These are phyloP conservation scores for Trichacis sp. DNA, from an alignment of 2,888 invertebrate genomes.

Conservation along the genomic window DNA sequence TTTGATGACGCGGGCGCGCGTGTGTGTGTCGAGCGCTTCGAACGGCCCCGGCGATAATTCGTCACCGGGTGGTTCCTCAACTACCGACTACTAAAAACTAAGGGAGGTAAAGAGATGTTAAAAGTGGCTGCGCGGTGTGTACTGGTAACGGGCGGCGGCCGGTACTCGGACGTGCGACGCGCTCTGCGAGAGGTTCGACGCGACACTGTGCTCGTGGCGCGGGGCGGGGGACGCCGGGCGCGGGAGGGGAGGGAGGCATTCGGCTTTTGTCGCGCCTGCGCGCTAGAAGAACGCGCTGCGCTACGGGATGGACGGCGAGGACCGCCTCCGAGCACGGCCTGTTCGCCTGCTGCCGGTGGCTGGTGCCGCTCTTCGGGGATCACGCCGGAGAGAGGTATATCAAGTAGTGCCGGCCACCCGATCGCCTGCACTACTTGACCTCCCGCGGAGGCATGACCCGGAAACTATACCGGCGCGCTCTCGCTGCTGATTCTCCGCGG, in stretches of 20 bases:
- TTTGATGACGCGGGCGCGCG: too few relatives aligned
- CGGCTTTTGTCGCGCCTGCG: conserved; percentile 39
- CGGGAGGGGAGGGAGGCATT: conserved; percentile 40
- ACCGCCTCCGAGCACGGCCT: conserved; percentile 44
- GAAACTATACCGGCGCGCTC: not conserved
- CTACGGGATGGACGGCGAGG: conserved; percentile 73
- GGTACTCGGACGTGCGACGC: conserved; percentile 68
- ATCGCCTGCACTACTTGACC: conserved; percentile 30
- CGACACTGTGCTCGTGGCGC: conserved; percentile 66
- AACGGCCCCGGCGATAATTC: not conserved
- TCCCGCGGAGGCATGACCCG: conserved; percentile 15
- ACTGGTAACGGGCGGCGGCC: conserved; percentile 68
- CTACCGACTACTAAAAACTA: conserved; percentile 68
- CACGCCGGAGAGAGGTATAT: not conserved
- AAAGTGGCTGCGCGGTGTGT: conserved; percentile 64
- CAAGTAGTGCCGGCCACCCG: conserved; percentile 22
- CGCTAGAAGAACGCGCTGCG: conserved; percentile 70
- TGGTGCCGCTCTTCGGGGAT: conserved; percentile 60
- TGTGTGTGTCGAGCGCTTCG: not conserved
- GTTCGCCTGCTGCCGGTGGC: conserved; percentile 56
- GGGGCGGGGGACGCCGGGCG: conserved; percentile 57
- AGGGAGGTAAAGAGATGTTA: conserved; percentile 65
- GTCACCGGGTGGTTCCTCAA: conserved; percentile 47
- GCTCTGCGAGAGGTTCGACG: conserved; percentile 69
- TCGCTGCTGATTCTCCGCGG: too few relatives aligned